These are phyloP conservation scores for Diadema setosum DNA, from an alignment of 35 echinoderm and acorn worm genomes.

Conservation along the genomic window DNA sequence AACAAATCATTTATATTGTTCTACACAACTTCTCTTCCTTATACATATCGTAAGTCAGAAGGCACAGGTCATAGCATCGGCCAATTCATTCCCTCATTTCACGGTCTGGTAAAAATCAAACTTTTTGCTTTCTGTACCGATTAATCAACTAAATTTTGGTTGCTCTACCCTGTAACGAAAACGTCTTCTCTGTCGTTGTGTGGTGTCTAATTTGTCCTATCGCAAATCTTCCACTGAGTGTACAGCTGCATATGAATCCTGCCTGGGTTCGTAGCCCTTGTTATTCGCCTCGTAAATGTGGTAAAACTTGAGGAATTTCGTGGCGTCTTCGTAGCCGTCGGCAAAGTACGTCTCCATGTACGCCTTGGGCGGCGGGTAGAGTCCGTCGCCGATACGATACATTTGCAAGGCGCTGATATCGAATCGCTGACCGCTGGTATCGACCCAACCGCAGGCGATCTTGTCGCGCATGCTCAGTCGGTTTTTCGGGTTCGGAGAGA, in stretches of 20 bases:
- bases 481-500: constrained; percentile 55
- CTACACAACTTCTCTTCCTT: too few species aligned
- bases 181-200: too few species aligned
- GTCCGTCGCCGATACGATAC: constrained; percentile 79
- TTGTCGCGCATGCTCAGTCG: constrained; percentile 79
- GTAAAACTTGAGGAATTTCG: constrained; percentile 75
- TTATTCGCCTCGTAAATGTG: constrained; percentile 74
- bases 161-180: too few species aligned
- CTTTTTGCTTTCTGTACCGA: too few species aligned
- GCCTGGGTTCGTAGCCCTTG: constrained; percentile 36
- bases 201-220: neutral
- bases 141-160: too few species aligned
- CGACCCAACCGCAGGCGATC: constrained; percentile 79
- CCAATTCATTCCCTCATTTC: too few species aligned
- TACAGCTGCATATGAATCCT: constrained; percentile 46
- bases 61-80: too few species aligned
- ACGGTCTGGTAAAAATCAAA: too few species aligned
- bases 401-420: constrained; percentile 80
- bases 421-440: constrained; percentile 83
- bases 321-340: constrained; percentile 84
- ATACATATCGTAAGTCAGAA: too few species aligned
- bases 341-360: constrained; percentile 63
- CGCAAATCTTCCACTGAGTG: constrained; percentile 68
- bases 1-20: too few species aligned
- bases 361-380: constrained; percentile 73